Evolutionary conservation across 2,113 vertebrate genomes (phyloP).

Genomic region (Oceanodroma tethys): DNA sequence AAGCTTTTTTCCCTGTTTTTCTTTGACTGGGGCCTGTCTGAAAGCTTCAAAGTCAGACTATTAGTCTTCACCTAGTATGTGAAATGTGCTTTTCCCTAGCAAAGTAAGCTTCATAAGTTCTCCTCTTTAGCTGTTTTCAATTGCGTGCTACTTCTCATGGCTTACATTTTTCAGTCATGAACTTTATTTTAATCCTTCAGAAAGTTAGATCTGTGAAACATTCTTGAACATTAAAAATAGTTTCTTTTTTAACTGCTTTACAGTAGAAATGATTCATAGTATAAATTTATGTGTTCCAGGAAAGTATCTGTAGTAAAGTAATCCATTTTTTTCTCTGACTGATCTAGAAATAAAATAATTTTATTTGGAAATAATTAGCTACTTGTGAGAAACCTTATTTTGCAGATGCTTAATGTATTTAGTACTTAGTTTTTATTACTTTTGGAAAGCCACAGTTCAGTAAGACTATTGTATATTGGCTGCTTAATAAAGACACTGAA

Average conservation of each 20-base stretch:
- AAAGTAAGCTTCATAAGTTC: background rate
- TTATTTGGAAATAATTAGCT: background rate
- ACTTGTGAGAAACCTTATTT: background rate
- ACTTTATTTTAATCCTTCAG: background rate
- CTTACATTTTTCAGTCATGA: background rate
- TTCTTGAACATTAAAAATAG: background rate
- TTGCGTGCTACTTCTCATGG: background rate
- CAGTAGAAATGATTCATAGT: background rate
- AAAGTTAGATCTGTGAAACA: background rate
- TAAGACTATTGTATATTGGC: background rate
- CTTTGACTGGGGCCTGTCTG: background rate
- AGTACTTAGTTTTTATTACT: background rate
- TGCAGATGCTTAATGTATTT: background rate
- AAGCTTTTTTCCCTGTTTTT: background rate
- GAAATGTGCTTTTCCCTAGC: background rate
- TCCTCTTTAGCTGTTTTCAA: background rate
- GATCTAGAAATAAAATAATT: background rate
- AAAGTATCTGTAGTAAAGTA: background rate
- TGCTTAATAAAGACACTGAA: background rate
- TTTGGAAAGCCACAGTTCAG: background rate
- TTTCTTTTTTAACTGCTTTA: background rate
- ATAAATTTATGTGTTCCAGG: background rate
- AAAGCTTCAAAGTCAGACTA: background rate
- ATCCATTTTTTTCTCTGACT: background rate
- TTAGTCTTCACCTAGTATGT: background rate